A percentile compares a stretch with the other conserved stretches of the same genome.
phyloP scores from a whole-genome alignment of 2,113 vertebrate genomes.

The Periophthalmus modestus region DNA sequence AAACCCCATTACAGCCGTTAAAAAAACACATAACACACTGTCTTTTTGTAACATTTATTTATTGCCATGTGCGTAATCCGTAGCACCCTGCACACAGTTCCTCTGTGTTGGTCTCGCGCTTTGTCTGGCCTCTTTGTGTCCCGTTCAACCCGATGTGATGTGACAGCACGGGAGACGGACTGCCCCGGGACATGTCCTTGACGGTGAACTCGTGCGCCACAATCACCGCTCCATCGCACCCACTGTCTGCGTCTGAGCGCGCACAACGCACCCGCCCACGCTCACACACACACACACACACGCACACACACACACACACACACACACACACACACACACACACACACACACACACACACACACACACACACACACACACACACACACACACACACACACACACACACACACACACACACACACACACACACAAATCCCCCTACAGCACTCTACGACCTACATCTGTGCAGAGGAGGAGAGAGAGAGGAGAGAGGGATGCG shows the following conservation, averaged over 20 bases:
- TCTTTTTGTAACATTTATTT: not conserved
- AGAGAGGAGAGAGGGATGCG: slow-evolving; percentile 14
- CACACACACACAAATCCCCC: slow-evolving; percentile 42
- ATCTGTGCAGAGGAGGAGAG: slow-evolving; percentile 66
- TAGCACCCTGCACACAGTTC: not conserved
- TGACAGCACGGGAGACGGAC: slow-evolving; percentile 71
- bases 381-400: too few relatives aligned
- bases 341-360: too few relatives aligned
- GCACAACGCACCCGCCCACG: slow-evolving; percentile 23
- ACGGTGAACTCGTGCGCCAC: slow-evolving; percentile 62
- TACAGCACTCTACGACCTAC: slow-evolving; percentile 74
- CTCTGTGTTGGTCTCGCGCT: slow-evolving; percentile 34
- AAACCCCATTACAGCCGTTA: too few relatives aligned
- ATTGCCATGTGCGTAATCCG: not conserved
- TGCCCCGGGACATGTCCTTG: slow-evolving; percentile 71
- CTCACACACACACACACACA: too few relatives aligned
- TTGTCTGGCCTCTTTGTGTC: slow-evolving; percentile 54
- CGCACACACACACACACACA: too few relatives aligned
- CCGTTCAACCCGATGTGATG: slow-evolving; percentile 63
- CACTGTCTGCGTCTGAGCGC: slow-evolving; percentile 8
- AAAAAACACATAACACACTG: too few relatives aligned
- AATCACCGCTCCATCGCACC: slow-evolving; percentile 43
- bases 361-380: too few relatives aligned
- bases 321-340: too few relatives aligned
- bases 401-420: too few relatives aligned